Conservation (phyloP, 2,797 vertebrate species). For the Smutsia gigantea region DNA sequence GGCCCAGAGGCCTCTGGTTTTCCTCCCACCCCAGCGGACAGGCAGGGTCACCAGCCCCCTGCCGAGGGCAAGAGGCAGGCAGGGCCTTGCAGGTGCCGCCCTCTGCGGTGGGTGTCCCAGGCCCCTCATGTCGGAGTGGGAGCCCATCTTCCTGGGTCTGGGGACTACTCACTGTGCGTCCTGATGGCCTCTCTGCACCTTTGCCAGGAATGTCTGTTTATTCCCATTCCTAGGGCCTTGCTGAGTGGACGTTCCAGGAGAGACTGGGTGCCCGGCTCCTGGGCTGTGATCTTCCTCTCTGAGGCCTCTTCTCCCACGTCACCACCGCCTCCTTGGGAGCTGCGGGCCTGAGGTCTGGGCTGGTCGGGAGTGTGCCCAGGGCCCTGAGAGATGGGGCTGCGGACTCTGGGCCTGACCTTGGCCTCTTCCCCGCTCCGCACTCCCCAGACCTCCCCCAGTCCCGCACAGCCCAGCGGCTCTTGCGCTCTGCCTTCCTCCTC, state of each 20-base stretch:
- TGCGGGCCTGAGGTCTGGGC: not conserved
- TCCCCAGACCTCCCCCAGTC: too few relatives aligned
- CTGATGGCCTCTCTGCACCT: not conserved
- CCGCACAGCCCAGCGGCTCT: not conserved
- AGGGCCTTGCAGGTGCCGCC: not conserved
- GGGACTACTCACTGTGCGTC: not conserved
- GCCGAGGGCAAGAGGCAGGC: rapidly evolving
- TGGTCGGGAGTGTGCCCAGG: not conserved
- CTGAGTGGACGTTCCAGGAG: not conserved
- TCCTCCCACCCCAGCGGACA: not conserved
- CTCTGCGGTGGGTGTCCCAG: not conserved
- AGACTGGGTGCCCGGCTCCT: not conserved
- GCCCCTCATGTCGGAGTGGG: not conserved
- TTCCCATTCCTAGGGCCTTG: not conserved
- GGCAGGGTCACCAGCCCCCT: not conserved
- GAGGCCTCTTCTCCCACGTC: not conserved
- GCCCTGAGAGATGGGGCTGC: rapidly evolving
- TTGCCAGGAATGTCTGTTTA: not conserved
- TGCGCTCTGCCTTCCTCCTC: not conserved
- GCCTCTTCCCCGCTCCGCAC: not conserved
- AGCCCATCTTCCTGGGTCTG: not conserved
- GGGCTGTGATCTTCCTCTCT: not conserved
- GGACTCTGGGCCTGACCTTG: rapidly evolving
- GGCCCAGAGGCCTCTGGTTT: not conserved
- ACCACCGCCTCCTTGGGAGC: not conserved